phyloP scores from a whole-genome alignment of 2,888 invertebrate species.

The Punctoribates punctum region DNA sequence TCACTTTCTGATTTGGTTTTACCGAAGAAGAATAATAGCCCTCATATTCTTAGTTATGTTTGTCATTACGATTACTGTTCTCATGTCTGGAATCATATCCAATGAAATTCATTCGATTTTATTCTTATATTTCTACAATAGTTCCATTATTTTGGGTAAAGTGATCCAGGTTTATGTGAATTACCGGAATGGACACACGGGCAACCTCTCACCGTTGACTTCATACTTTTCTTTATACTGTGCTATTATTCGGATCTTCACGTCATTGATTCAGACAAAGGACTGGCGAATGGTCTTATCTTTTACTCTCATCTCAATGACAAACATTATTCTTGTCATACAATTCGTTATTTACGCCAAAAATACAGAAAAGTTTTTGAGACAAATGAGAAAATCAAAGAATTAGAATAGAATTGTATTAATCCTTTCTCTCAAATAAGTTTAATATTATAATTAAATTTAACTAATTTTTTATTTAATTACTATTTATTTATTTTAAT shows the following conservation, averaged over 20 bases:
- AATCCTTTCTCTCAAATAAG: too few relatives aligned
- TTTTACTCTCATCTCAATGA: neutral
- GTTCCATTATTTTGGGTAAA: neutral
- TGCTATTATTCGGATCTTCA: neutral
- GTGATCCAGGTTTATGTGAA: slow-evolving; percentile 4
- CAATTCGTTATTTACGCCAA: slow-evolving; percentile 13
- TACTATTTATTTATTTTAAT: too few relatives aligned
- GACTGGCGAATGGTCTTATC: slow-evolving; percentile 9
- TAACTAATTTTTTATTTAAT: neutral
- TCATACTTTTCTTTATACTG: neutral
- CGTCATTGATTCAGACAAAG: neutral
- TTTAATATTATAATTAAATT: neutral
- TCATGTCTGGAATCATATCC: neutral
- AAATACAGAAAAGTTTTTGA: neutral
- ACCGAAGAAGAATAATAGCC: neutral
- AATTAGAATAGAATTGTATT: neutral
- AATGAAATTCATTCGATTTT: neutral
- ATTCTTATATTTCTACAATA: neutral
- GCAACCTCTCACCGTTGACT: neutral
- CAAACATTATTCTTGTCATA: neutral
- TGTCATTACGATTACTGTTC: neutral
- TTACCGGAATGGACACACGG: neutral
- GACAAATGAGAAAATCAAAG: neutral
- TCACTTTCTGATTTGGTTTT: slow-evolving; percentile 1
- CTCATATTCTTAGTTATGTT: neutral